Percentiles rank a stretch among this genome's conserved stretches.
These are phyloP conservation scores for Eristalis pertinax DNA, from an alignment of 2,888 invertebrate genomes.

Conservation along the genomic window DNA sequence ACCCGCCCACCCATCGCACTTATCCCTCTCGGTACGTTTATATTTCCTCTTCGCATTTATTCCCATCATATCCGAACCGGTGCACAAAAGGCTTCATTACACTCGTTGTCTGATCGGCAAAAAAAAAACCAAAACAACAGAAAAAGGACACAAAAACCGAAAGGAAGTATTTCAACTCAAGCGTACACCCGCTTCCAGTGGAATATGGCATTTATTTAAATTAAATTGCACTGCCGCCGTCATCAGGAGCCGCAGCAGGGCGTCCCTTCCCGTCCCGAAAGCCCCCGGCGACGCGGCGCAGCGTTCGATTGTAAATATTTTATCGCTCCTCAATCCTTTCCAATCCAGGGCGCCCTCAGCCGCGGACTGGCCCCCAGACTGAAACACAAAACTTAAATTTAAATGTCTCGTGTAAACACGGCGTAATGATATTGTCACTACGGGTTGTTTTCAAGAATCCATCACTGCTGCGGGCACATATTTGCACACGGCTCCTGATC, in stretches of 20 bases:
- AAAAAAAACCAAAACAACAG: neutral
- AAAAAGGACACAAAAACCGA: neutral
- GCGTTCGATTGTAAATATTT: slow-evolving; percentile 6
- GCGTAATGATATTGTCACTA: slow-evolving; percentile 43
- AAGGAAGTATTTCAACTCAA: neutral
- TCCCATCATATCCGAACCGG: slow-evolving; percentile 38
- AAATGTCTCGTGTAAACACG: slow-evolving; percentile 43
- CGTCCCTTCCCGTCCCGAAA: neutral
- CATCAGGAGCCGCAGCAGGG: neutral
- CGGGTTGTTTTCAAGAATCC: slow-evolving; percentile 26
- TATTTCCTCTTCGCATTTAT: slow-evolving; percentile 34
- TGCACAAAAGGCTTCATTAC: slow-evolving; percentile 46
- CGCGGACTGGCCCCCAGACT: neutral
- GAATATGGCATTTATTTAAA: slow-evolving; percentile 29
- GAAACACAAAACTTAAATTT: slow-evolving; percentile 32
- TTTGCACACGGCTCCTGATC: neutral
- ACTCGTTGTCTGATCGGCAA: slow-evolving; percentile 8
- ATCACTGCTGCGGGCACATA: neutral
- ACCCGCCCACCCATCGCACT: neutral
- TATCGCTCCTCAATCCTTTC: slow-evolving; percentile 8
- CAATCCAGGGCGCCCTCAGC: neutral
- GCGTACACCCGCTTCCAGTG: neutral
- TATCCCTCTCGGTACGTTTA: slow-evolving; percentile 27
- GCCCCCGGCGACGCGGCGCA: too few species aligned
- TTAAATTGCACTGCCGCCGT: slow-evolving; percentile 33